Conservation (phyloP, 2,888 invertebrate species). For the Drosophila pseudotakahashii region DNA sequence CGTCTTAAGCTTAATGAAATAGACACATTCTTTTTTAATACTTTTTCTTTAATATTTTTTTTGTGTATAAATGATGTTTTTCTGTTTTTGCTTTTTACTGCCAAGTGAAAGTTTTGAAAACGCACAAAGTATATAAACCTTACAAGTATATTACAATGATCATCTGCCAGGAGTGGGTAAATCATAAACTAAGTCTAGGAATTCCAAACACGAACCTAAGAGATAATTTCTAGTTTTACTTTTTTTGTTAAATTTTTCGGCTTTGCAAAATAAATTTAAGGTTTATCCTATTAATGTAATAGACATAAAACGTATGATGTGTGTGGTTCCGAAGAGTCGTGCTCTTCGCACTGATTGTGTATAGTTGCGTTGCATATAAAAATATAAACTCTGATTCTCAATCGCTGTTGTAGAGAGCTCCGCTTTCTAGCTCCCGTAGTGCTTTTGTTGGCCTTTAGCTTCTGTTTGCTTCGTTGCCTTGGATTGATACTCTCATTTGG, state of each 20-base stretch:
- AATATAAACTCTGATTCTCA: slow-evolving; percentile 68
- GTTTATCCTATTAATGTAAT: slow-evolving; percentile 75
- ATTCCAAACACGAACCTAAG: slow-evolving; percentile 25
- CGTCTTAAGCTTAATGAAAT: too few relatives aligned
- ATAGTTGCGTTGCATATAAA: slow-evolving; percentile 65
- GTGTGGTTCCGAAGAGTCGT: slow-evolving; percentile 11
- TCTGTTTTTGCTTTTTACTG: slow-evolving; percentile 36
- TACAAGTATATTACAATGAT: slow-evolving; percentile 55
- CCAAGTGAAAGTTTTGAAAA: slow-evolving; percentile 55
- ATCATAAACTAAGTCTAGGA: slow-evolving; percentile 38
- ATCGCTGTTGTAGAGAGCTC: slow-evolving; percentile 17
- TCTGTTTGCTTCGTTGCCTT: slow-evolving; percentile 59
- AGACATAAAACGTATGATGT: slow-evolving; percentile 64
- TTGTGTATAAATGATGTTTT: slow-evolving; percentile 40
- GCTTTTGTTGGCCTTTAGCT: slow-evolving; percentile 53
- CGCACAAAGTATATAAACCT: slow-evolving; percentile 60
- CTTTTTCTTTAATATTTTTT: slow-evolving; percentile 10
- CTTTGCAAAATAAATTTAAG: slow-evolving; percentile 29
- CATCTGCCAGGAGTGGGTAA: slow-evolving; percentile 32
- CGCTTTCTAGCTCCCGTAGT: slow-evolving; percentile 7
- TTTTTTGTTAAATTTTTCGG: slow-evolving; percentile 16
- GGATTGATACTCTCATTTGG: slow-evolving; percentile 29
- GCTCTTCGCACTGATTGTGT: slow-evolving; percentile 26
- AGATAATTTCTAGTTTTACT: slow-evolving; percentile 3
- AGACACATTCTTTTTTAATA: background rate